Base-by-base conservation (phyloP, 2,113 vertebrate genomes). In the Chitala chitala region DNA sequence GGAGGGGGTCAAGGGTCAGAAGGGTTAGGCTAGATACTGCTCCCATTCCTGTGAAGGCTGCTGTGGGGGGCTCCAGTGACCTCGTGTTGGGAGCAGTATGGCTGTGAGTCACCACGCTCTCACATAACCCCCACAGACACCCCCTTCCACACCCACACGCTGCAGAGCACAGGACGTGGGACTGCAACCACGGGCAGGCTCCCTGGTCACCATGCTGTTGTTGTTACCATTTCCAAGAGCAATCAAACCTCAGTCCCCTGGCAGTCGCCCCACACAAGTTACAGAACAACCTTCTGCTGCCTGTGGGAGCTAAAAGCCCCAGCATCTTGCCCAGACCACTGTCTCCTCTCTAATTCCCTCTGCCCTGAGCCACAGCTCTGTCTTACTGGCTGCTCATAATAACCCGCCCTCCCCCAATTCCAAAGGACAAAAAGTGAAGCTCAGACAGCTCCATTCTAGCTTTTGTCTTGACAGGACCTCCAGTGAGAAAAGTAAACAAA, bases 381-480 rank as follows among this genome's bases (percentile, higher is more conserved):
- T 80, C 75, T 73, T 81, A 81, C 73, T 56, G 81, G 83, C 26
- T 59, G 13, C 46, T 42, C 36, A 38, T 42, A 76, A 29, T 46
- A 71, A 66, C 17, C n/a, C 53, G 22, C 40, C 64, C 38, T 12
- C 40, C 15, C 5, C 5, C 20, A 17, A 26, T 36, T 10, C 9
- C 50, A 26, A 26, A 61, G 5, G 58, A 40, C 42, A 36, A 74
- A 76, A 63, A 75, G 20, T 38, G 46, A 36, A 74, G 61, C 53
- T 42, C 68, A 36, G 44, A 26, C 12, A 33, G 42, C 50, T 53
- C 31, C 70, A 24, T 70, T 64, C 29, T 44, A 31, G 33, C 40
- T 29, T 54, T 40, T 5, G 26, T 22, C 26, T 36, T 46, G 13
- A 46, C 26, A 13, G n/a, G n/a, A n/a, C n/a, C n/a, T n/a, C n/a